A percentile compares a stretch with the other conserved stretches of the same genome.
Evolutionary conservation across 2,888 invertebrate species (phyloP).

Genomic region (Bellardia pandia): DNA sequence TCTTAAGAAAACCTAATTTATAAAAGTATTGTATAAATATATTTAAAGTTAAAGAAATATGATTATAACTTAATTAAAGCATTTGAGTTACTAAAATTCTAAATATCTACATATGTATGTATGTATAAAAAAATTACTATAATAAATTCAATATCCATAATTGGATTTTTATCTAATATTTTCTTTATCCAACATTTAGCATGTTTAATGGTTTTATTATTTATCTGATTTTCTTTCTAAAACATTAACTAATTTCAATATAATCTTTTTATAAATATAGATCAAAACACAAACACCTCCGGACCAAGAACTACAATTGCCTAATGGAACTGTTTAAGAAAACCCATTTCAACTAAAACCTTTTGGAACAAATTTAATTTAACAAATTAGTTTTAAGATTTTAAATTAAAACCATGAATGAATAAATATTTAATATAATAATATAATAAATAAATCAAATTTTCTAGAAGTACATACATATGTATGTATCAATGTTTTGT

Average conservation of each 20-base stretch:
- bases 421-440: too few species aligned
- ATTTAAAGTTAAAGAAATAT: not conserved
- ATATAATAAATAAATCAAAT: too few species aligned
- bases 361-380: slow-evolving; percentile 33
- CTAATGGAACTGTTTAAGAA: slow-evolving; percentile 56
- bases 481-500: too few species aligned
- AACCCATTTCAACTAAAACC: not conserved
- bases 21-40: not conserved
- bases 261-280: slow-evolving; percentile 56
- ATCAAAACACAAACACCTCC: slow-evolving; percentile 61
- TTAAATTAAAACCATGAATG: slow-evolving; percentile 13
- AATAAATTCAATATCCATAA: not conserved
- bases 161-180: slow-evolving; percentile 4
- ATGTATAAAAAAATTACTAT: not conserved
- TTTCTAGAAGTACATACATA: too few species aligned
- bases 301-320: slow-evolving; percentile 69
- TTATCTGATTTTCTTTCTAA: not conserved
- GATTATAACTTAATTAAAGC: not conserved
- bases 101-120: not conserved
- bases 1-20: not conserved
- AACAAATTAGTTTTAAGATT: slow-evolving; percentile 40
- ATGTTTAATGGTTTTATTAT: slow-evolving; percentile 36
- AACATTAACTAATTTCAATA: slow-evolving; percentile 23
- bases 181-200: slow-evolving; percentile 4
- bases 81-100: slow-evolving; percentile 28